Percentiles rank a stretch among this genome's conserved stretches.
phyloP scores from a whole-genome alignment of 2,797 vertebrate genomes.

The Dallia pectoralis region DNA sequence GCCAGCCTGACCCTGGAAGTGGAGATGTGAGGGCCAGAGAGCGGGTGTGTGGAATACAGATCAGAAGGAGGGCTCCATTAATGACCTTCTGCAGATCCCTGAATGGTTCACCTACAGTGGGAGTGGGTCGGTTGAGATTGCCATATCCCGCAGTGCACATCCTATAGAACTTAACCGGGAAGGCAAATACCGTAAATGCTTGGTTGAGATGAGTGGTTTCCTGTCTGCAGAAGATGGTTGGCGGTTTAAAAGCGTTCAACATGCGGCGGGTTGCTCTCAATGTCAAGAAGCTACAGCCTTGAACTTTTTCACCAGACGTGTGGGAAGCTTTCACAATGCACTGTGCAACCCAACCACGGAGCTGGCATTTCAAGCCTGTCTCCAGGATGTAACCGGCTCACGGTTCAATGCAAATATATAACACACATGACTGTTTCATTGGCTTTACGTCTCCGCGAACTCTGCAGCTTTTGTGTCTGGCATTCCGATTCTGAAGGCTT shows the following conservation, averaged over 20 bases:
- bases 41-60: conserved; percentile 26
- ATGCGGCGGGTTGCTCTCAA: conserved; percentile 23
- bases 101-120: background rate
- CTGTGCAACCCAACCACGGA: conserved; percentile 53
- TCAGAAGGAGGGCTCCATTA: conserved; percentile 6
- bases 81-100: conserved; percentile 5
- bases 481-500: too few relatives aligned
- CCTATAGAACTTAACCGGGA: too few relatives aligned
- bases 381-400: conserved; percentile 14
- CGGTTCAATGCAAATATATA: conserved; percentile 25
- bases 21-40: background rate
- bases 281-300: conserved; percentile 46
- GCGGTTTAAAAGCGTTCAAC: conserved; percentile 37
- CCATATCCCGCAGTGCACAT: background rate
- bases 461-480: background rate
- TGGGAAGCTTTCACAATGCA: conserved; percentile 43
- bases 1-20: conserved; percentile 20
- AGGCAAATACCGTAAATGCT: background rate
- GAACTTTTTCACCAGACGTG: conserved; percentile 49
- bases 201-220: conserved; percentile 22
- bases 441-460: background rate
- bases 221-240: background rate
- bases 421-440: background rate
- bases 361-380: conserved; percentile 59
- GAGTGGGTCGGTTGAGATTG: background rate